phyloP scores from a whole-genome alignment of 2,888 invertebrate genomes.

The Synergus umbraculus region DNA sequence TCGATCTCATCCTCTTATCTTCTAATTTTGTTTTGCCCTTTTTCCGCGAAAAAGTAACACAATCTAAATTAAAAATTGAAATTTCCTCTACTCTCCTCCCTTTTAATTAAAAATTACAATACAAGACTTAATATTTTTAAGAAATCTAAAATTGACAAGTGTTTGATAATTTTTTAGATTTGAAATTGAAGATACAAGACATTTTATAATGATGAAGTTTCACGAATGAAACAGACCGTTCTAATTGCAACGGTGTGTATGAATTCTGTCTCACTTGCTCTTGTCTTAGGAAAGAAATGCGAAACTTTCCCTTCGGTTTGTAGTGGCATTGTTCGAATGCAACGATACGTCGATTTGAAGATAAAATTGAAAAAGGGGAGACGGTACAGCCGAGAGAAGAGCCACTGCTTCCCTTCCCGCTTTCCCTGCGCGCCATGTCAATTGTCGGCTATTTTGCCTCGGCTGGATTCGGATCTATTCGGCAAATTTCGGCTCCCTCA shows the following conservation, averaged over 20 bases:
- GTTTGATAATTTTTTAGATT: neutral
- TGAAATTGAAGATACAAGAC: neutral
- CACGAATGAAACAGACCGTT: conserved; percentile 51
- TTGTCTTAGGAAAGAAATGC: conserved; percentile 39
- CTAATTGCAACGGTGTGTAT: conserved; percentile 50
- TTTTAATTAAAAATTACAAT: neutral
- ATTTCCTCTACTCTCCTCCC: neutral
- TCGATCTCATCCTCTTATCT: neutral
- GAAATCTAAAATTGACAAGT: neutral
- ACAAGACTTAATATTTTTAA: neutral
- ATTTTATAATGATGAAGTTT: conserved; percentile 2
- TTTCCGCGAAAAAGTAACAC: neutral
- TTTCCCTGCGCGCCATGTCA: conserved; percentile 65
- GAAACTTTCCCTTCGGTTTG: conserved; percentile 52
- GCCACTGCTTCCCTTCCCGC: conserved; percentile 61
- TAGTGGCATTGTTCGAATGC: conserved; percentile 50
- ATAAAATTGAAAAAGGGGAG: conserved; percentile 74
- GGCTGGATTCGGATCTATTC: conserved; percentile 60
- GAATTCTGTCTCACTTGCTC: conserved; percentile 28
- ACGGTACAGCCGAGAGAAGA: conserved; percentile 72
- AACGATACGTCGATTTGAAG: conserved; percentile 62
- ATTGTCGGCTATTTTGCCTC: conserved; percentile 73
- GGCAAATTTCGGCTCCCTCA: neutral
- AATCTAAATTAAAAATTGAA: neutral
- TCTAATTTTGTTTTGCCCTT: neutral